Conservation (phyloP, 2,888 invertebrate species). For the Nemotelus nigrinus region DNA sequence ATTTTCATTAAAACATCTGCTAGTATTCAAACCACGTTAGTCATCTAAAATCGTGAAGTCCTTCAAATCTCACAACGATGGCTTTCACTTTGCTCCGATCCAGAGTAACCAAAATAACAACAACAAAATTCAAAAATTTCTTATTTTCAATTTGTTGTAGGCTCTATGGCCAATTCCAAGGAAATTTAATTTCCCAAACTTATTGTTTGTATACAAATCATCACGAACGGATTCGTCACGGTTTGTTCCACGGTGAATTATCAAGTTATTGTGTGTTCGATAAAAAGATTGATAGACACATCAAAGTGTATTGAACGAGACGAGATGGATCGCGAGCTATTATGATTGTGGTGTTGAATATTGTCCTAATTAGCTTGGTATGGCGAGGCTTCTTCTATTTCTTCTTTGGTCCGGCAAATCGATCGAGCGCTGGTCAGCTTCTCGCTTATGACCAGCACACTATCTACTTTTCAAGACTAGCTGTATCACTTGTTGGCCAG, state of each 20-base stretch:
- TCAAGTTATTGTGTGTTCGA: slow-evolving; percentile 37
- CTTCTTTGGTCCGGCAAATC: too few species aligned
- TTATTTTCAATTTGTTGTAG: slow-evolving; percentile 42
- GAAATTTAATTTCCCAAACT: slow-evolving; percentile 43
- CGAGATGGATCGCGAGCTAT: not conserved
- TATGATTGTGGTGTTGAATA: slow-evolving; percentile 31
- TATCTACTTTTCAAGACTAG: not conserved
- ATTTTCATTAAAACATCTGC: too few species aligned
- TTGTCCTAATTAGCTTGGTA: slow-evolving; percentile 39
- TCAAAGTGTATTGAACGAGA: not conserved
- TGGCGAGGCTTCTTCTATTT: slow-evolving; percentile 15
- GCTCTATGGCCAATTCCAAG: slow-evolving; percentile 37
- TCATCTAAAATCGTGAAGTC: too few species aligned
- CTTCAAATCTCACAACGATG: too few species aligned
- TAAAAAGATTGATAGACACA: slow-evolving; percentile 23
- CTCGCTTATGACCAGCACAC: not conserved
- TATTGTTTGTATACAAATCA: slow-evolving; percentile 44
- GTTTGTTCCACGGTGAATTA: slow-evolving; percentile 42
- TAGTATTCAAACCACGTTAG: too few species aligned
- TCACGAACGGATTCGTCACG: slow-evolving; percentile 41
- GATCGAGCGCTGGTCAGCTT: too few species aligned
- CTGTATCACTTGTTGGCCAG: slow-evolving; percentile 15
- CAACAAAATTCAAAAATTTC: not conserved
- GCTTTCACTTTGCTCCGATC: too few species aligned
- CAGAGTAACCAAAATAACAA: too few species aligned